Evolutionary conservation across 2,113 vertebrate species (phyloP), one percentile per base, ranked within the genome.

Genomic region (Microtus richardsoni): DNA sequence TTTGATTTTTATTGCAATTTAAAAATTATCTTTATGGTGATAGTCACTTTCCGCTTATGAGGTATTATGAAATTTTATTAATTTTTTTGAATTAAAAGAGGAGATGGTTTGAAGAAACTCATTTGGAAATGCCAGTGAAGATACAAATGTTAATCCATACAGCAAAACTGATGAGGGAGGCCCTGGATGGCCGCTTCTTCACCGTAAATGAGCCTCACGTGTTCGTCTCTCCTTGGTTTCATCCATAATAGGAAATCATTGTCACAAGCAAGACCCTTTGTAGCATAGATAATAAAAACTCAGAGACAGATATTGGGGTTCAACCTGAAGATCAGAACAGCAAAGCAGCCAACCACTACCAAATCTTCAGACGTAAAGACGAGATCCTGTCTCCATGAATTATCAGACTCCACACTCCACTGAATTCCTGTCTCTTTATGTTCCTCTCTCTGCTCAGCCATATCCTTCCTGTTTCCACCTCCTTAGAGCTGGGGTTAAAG

Each of bases 1-100:
- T 85, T 97, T 88, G 78, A 44, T 89, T 96, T 93, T 94, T 82
- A 64, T 83, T 78, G 36, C 54, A n/a, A 78, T 88, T 92, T 33
- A 0, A 49, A 78, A 84, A 88, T 93, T 33, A 24, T 49, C 10
- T 74, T 79, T 85, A 84, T 64, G 33, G 58, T 54, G 33, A 86
- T 36, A 70, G 21, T 92, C 16, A 13, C 30, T 95, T 83, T 92
- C 73, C 21, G 39, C 79, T 80, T 77, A 80, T 58, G 44, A 41
- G 52, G 49, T 73, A 49, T 60, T 92, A n/a, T 62, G 74, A 66
- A 73, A 17, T 73, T 82, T 28, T 83, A 86, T 74, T 93, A 82
- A 58, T 70, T 89, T 8, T 75, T 75, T 28, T 44, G 6, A 11
- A 54, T 64, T 94, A 54, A 91, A 95, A 62, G 82, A 74, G 41